Evolutionary conservation across 2,113 vertebrate genomes (phyloP), one percentile per base, ranked within the genome.

Genomic region (Hypomesus transpacificus): DNA sequence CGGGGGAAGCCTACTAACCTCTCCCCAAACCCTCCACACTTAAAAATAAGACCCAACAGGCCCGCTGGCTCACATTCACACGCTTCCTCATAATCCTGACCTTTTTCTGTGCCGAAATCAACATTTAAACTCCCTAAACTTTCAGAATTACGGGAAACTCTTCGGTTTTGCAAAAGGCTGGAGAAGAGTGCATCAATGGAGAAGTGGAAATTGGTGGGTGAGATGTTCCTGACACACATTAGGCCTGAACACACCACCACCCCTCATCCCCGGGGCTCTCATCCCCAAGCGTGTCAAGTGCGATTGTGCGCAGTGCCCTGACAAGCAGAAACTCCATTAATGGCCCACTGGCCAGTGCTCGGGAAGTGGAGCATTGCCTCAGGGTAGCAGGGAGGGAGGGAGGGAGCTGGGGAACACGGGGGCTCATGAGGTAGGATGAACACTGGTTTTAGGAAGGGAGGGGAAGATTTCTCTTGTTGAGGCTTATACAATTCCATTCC

Each of bases 291-390:
- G 9, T 65, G 74, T 80, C 80, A 84, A 46, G 74, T 34, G 64
- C 46, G 75, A 80, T 75, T 79, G 81, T 75, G 66, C 71, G 3
- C 14, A 31, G 71, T 58, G 71, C 60, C 46, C 73, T 80, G 81
- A 83, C 67, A 71, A 69, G 80, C 68, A 72, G 71, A 72, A 71
- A 74, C 70, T 57, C 76, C 70, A 68, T 70, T 80, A 83, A 77
- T 73, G 82, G 62, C 60, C 67, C 66, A 64, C 31, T 76, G 66
- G 72, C 64, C 64, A 22, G 39, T 20, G 59, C 6, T 34, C 66
- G 66, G 80, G 68, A 80, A 78, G 50, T 80, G 62, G 71, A 80
- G 66, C 81, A 75, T 50, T 50, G 73, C 69, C 70, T 59, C 63
- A 34, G 24, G 16, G 68, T 53, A 34, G 58, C 26, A 54, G 21